Evolutionary conservation across 2,113 vertebrate species (phyloP).

Genomic region (Pygathrix nemaeus): DNA sequence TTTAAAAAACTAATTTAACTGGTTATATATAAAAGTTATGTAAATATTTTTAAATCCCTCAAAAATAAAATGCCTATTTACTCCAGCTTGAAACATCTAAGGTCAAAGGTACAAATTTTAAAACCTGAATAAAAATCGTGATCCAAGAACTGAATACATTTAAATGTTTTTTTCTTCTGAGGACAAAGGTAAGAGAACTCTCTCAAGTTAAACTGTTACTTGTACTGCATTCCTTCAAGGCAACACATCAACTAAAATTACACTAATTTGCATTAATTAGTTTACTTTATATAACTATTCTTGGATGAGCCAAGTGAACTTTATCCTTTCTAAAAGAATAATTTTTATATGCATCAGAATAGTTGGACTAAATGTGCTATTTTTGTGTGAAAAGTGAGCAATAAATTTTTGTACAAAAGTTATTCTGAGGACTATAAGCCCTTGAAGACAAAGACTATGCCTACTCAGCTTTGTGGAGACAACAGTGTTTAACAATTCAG

Average conservation of each 20-base stretch:
- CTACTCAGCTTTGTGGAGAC: neutral
- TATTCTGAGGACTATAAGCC: neutral
- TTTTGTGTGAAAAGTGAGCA: neutral
- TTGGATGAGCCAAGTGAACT: neutral
- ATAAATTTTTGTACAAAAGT: conserved; percentile 1
- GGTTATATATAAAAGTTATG: neutral
- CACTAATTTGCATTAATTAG: conserved; percentile 31
- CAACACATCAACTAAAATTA: neutral
- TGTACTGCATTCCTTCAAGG: conserved; percentile 54
- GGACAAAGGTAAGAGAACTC: conserved; percentile 50
- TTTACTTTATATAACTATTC: conserved; percentile 23
- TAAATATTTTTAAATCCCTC: conserved; percentile 25
- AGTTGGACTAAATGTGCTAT: neutral
- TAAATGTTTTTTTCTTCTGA: neutral
- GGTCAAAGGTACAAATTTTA: conserved; percentile 27
- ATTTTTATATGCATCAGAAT: neutral
- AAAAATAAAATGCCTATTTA: conserved; percentile 31
- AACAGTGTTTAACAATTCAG: neutral
- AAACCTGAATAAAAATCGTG: neutral
- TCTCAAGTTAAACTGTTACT: conserved; percentile 62
- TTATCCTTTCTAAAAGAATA: conserved; percentile 10
- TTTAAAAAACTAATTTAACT: conserved; percentile 9
- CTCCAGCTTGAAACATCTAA: conserved; percentile 7
- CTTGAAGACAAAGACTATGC: neutral
- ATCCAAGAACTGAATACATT: neutral